A percentile compares a stretch with the other conserved stretches of the same genome.
Conservation (phyloP, 2,888 invertebrate species). For the Melitaea athalia region DNA sequence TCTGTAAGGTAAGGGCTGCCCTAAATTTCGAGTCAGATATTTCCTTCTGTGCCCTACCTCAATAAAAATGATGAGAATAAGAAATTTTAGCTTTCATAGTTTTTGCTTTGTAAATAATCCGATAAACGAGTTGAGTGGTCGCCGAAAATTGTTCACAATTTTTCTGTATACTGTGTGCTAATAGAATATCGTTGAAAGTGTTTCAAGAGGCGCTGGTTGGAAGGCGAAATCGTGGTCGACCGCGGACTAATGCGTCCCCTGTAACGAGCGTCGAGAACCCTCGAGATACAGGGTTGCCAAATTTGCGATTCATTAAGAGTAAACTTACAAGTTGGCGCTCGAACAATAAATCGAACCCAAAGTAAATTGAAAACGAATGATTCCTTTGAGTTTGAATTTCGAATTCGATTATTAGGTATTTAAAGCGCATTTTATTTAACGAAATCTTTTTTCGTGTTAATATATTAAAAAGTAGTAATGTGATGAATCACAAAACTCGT, state of each 20-base stretch:
- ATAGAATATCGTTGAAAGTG: constrained; percentile 24
- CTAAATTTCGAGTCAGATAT: no score
- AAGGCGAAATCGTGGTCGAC: constrained; percentile 23
- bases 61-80: no score
- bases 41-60: no score
- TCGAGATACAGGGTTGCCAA: constrained; percentile 46
- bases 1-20: no score
- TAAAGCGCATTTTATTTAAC: not conserved
- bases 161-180: constrained; percentile 6
- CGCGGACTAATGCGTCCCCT: constrained; percentile 41
- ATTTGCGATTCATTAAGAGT: constrained; percentile 41
- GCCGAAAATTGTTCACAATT: not conserved
- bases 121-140: not conserved
- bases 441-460: no score
- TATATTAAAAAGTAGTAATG: no score
- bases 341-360: constrained; percentile 25
- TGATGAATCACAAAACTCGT: no score
- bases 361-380: constrained; percentile 19
- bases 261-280: constrained; percentile 44
- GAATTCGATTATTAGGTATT: not conserved
- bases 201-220: constrained; percentile 19
- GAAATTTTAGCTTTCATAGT: not conserved
- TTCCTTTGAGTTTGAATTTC: not conserved
- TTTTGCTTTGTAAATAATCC: not conserved
- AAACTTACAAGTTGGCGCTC: constrained; percentile 34